These are phyloP conservation scores for Oryzaephilus surinamensis DNA, from an alignment of 1,140 invertebrate species.

Conservation along the genomic window DNA sequence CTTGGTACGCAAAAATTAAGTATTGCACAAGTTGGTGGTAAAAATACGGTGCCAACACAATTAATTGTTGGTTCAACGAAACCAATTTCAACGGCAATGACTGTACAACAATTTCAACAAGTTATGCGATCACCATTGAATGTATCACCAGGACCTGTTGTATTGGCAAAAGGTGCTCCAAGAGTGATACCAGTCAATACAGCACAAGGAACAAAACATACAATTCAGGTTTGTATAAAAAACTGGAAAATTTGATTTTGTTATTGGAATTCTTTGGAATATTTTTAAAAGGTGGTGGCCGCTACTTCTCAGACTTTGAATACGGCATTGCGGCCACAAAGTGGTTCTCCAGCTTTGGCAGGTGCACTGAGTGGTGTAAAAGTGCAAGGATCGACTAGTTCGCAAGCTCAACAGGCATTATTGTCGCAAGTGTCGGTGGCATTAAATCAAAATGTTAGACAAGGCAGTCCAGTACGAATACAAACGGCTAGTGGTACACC, in stretches of 20 bases:
- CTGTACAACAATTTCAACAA: constrained; percentile 68
- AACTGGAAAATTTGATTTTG: constrained; percentile 1
- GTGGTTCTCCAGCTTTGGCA: constrained; percentile 30
- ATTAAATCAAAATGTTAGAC: constrained; percentile 35
- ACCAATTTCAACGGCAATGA: constrained; percentile 50
- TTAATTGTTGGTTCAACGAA: constrained; percentile 54
- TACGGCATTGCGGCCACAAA: constrained; percentile 36
- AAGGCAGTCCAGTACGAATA: constrained; percentile 39
- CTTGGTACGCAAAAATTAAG: constrained; percentile 32
- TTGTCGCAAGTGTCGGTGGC: constrained; percentile 37
- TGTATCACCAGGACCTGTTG: constrained; percentile 30
- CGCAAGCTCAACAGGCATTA: constrained; percentile 33
- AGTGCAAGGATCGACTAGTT: constrained; percentile 33
- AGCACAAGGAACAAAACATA: constrained; percentile 29
- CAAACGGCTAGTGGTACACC: constrained; percentile 39
- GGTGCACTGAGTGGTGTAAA: constrained; percentile 37
- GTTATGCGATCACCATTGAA: constrained; percentile 55
- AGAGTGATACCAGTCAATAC: constrained; percentile 34
- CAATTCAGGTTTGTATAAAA: constrained; percentile 29
- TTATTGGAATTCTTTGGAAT: no score
- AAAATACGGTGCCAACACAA: constrained; percentile 44
- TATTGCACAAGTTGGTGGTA: constrained; percentile 35
- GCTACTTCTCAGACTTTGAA: constrained; percentile 39
- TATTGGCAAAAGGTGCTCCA: constrained; percentile 29
- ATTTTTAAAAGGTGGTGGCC: constrained; percentile 37